Percentiles rank a stretch among this genome's conserved stretches.
Conservation (phyloP, 1,140 invertebrate genomes). For the Bicyclus anynana region DNA sequence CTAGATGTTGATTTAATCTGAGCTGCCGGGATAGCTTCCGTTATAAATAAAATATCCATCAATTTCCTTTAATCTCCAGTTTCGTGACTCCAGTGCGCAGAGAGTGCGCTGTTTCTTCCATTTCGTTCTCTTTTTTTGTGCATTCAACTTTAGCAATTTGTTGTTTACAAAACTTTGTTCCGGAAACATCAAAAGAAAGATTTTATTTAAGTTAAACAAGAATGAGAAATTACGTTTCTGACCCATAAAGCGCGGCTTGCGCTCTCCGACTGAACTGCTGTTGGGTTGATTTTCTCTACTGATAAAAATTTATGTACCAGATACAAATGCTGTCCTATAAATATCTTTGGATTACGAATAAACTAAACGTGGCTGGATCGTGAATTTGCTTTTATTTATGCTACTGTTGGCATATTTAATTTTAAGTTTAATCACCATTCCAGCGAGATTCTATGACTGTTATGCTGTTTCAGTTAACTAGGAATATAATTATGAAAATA, state of each 20-base stretch:
- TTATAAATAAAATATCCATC: conserved; percentile 20
- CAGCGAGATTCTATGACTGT: too few relatives aligned
- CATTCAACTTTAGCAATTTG: conserved; percentile 6
- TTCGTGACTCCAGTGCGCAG: background rate
- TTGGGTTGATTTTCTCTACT: background rate
- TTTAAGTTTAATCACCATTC: background rate
- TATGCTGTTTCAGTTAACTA: too few relatives aligned
- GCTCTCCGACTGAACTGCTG: background rate
- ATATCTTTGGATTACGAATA: background rate
- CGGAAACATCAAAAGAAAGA: conserved; percentile 1
- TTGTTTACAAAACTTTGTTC: conserved; percentile 1
- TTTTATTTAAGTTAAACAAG: conserved; percentile 3
- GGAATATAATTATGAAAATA: too few relatives aligned
- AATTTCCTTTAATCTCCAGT: conserved; percentile 14
- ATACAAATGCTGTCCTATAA: background rate
- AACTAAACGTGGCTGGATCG: background rate
- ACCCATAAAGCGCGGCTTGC: background rate
- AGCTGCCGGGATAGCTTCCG: conserved; percentile 15
- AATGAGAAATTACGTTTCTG: conserved; percentile 1
- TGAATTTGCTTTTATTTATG: background rate
- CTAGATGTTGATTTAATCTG: conserved; percentile 22
- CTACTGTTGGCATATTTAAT: background rate
- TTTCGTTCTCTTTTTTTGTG: background rate
- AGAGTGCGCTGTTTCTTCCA: background rate
- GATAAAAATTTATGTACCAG: background rate